Evolutionary conservation across 2,888 invertebrate genomes (phyloP), one percentile per base, ranked within the genome.

Genomic region (Kuschelorhynchus macadamiae): DNA sequence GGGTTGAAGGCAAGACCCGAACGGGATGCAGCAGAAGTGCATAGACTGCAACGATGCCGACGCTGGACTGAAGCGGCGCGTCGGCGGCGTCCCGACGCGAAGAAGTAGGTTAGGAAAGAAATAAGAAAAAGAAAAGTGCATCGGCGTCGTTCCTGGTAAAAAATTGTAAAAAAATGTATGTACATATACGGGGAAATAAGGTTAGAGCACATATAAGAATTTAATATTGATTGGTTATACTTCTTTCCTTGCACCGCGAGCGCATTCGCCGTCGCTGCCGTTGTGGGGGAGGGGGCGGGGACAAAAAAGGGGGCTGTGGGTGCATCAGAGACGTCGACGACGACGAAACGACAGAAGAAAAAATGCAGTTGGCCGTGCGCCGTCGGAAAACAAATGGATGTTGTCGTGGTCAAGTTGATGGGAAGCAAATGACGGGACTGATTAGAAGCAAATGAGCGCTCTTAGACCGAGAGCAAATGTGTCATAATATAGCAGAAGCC

Each of bases 161-260:
- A 81, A 80, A 81, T 79, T 78, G 77, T 78, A 79, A 81, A 82
- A 82, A 83, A 83, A 82, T 82, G 81, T 81, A 83, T 83, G 82
- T 83, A 84, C 83, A 83, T 83, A 83, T 80, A 83, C 81, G 83
- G 79, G 81, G 83, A 83, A 84, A 81, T 80, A 79, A 83, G 84
- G 83, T 82, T 83, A 77, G 84, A 82, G 83, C 78, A 80, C 79
- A 80, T 80, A 79, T 75, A 77, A 77, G 76, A 76, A 76, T 81
- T 79, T 81, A 77, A 82, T 83, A 83, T 83, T 83, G 83, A 83
- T 83, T 83, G 83, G 83, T 80, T 83, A 83, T 82, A 79, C 70
- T 76, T 81, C 81, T 81, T 82, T 79, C 78, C 77, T 75, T 78
- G 76, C 73, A 72, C 72, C 70, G 71, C 67, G 73, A 60, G 71